Evolutionary conservation across 2,888 invertebrate genomes (phyloP), one percentile per base, ranked within the genome.

Genomic region (Argynnis bischoffii): DNA sequence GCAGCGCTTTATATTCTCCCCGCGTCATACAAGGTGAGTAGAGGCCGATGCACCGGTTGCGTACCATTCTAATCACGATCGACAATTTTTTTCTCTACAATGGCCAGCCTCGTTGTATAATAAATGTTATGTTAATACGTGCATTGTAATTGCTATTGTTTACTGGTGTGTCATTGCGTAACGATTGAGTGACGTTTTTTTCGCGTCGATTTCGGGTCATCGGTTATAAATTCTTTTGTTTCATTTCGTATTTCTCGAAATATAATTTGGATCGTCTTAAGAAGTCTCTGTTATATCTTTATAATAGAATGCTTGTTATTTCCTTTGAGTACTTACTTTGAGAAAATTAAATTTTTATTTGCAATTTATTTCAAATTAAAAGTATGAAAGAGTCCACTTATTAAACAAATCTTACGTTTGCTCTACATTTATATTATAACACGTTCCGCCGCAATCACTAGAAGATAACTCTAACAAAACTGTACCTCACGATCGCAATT

Each of bases 21-120:
- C 79, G 79, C 88, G 82, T 81, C 77, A 72, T 73, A 79, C 92
- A 92, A 92, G 92, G 92, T 92, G 88, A 92, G 77, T 74, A 18
- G 80, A 80, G 91, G 85, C 72, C 90, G 85, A 82, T 89, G 92
- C 90, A 88, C 91, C 72, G 70, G 57, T 63, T 87, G 85, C 76
- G 79, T 80, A 75, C 75, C 75, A 90, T 88, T 84, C 88, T 68
- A 72, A 79, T 77, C 89, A 88, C 89, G 89, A 26, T 16, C 64
- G 65, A 60, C 67, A 64, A 75, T 77, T 77, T 78, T 77, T 77
- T 77, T 76, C 59, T 64, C 68, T 75, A 81, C 87, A 87, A 87
- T 87, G 82, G 83, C 72, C 63, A 71, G 77, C 77, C 77, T 72
- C 74, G 78, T 69, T 72, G 77, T 76, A 76, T 78, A 61, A 76